A percentile compares a stretch with the other conserved stretches of the same genome.
Conservation (phyloP, 2,888 invertebrate species). For the Spisula solida region DNA sequence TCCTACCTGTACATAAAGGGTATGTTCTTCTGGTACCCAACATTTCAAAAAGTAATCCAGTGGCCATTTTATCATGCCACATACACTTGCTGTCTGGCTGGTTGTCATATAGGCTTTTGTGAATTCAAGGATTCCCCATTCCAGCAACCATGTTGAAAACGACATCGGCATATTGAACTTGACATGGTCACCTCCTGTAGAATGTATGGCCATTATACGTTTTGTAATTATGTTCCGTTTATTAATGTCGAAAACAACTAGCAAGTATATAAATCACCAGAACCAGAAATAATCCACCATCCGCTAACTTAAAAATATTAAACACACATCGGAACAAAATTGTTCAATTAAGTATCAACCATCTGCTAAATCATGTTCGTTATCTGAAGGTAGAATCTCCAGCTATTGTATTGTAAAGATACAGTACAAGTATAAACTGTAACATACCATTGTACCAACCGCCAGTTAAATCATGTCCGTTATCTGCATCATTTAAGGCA, state of each 20-base stretch:
- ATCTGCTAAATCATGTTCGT: too few species aligned
- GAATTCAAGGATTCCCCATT: constrained; percentile 74
- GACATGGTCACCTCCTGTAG: constrained; percentile 75
- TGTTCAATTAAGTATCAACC: too few species aligned
- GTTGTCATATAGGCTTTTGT: constrained; percentile 72
- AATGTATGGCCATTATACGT: too few species aligned
- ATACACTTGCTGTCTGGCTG: constrained; percentile 74
- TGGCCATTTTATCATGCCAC: constrained; percentile 89
- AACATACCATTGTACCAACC: constrained; percentile 77
- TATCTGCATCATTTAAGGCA: constrained; percentile 68
- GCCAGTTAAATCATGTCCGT: constrained; percentile 74
- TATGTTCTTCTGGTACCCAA: constrained; percentile 52
- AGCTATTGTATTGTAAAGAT: too few species aligned
- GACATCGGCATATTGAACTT: constrained; percentile 79
- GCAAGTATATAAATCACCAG: too few species aligned
- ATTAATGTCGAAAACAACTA: too few species aligned
- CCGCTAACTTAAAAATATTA: too few species aligned
- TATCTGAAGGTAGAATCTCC: too few species aligned
- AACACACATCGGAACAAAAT: too few species aligned
- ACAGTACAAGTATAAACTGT: too few species aligned
- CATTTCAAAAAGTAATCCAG: constrained; percentile 89
- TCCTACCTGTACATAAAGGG: constrained; percentile 62
- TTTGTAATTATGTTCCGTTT: too few species aligned
- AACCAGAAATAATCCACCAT: too few species aligned
- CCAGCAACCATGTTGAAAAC: constrained; percentile 67